Evolutionary conservation across 2,113 vertebrate genomes (phyloP), one percentile per base, ranked within the genome.

Genomic region (Lophochroa leadbeateri): DNA sequence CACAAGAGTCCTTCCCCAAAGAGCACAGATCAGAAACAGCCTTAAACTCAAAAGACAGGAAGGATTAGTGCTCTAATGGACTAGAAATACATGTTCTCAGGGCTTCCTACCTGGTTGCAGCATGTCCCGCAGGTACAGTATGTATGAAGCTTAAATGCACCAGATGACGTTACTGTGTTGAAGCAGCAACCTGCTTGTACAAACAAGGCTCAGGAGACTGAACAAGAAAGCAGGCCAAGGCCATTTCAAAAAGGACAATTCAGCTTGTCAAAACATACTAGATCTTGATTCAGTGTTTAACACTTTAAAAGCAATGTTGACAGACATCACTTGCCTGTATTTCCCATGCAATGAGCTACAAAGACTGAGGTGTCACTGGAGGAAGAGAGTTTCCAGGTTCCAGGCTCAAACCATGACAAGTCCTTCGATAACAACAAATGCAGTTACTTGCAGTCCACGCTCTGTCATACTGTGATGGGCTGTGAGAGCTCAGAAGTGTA

Each of bases 401-500:
- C 41, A 13, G 41, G 41, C 41, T 41, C 14, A 41, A 41, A 41
- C 41, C 41, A 41, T 41, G 41, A 41, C 41, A 41, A 70, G 41
- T 76, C 53, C 50, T 9, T 58, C 7, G 37, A 17, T 13, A 13
- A 28, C 13, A 52, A 4, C 21, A 41, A 67, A 19, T 13, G 41
- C 75, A 77, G 71, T 2, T 74, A 50, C 52, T 82, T 43, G 23
- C 52, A 86, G 83, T 68, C 68, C 64, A 24, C 5, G 3, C 18
- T 80, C 10, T 3, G 8, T 4, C 5, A 2, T 3, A 2, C 33
- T 20, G 50, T 0, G 1, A 6, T 2, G 3, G 44, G 10, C 13
- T 23, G 11, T 0, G 19, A 78, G 52, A 60, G 24, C 29, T 58
- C n/a, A 3, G 2, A 11, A 23, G n/a, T 3, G 1, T 9, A 20